Conservation (phyloP, 2,113 vertebrate species). For the Pimephales promelas region DNA sequence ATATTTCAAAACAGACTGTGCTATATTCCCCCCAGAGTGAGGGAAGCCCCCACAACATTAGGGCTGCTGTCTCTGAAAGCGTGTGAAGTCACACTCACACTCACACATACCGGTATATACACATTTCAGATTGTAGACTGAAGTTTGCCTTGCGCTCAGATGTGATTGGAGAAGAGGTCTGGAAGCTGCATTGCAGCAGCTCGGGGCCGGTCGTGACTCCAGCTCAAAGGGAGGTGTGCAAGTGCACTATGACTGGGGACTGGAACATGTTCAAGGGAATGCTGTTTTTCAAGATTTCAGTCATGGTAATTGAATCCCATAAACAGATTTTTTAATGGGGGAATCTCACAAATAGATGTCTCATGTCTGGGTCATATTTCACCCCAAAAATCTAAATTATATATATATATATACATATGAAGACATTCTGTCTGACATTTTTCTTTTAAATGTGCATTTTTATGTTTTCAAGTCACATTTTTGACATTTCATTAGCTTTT, state of each 20-base stretch:
- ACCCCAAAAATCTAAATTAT: not conserved
- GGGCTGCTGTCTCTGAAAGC: not conserved
- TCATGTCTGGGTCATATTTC: not conserved
- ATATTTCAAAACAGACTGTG: conserved; percentile 29
- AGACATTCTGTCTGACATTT: no score
- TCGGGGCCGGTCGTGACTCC: conserved; percentile 55
- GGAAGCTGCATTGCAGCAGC: conserved; percentile 64
- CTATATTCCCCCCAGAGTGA: not conserved
- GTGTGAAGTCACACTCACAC: conserved; percentile 17
- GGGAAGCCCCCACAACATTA: conserved; percentile 12
- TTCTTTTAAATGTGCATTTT: no score
- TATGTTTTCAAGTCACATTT: no score
- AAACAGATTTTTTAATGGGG: not conserved
- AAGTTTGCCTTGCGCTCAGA: conserved; percentile 16
- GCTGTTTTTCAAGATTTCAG: not conserved
- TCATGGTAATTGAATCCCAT: not conserved
- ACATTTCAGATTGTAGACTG: not conserved
- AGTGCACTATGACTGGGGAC: not conserved
- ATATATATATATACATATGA: no score
- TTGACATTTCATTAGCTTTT: no score
- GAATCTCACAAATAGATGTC: not conserved
- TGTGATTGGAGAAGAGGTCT: conserved; percentile 37
- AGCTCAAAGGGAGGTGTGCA: conserved; percentile 17
- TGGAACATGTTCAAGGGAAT: conserved; percentile 10
- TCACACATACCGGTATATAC: not conserved